Evolutionary conservation across 2,797 vertebrate genomes (phyloP).

Genomic region (Erethizon dorsatum): DNA sequence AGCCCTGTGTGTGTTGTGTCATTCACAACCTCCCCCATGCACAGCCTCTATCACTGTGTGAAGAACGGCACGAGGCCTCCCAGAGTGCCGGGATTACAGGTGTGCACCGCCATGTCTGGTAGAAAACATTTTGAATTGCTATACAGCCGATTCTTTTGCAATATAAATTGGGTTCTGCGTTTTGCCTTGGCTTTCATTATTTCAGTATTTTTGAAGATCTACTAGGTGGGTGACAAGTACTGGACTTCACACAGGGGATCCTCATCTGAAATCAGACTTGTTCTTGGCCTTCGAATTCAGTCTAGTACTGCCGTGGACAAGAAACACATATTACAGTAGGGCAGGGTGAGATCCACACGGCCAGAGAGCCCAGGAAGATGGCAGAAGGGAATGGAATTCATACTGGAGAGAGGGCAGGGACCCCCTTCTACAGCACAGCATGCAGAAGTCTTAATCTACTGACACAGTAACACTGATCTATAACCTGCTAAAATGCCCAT

Average conservation of each 20-base stretch:
- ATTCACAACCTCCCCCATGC: background rate
- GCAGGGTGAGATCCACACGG: background rate
- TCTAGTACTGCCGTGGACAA: background rate
- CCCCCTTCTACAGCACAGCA: background rate
- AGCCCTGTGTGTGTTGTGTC: background rate
- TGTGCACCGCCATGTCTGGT: no score
- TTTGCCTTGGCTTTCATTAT: background rate
- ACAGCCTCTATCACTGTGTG: background rate
- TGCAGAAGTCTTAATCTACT: background rate
- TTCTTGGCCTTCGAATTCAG: background rate
- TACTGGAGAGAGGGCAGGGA: background rate
- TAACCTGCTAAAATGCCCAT: background rate
- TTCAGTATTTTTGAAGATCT: slow-evolving; percentile 7
- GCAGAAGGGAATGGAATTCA: background rate
- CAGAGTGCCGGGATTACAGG: no score
- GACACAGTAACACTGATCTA: background rate
- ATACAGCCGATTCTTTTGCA: background rate
- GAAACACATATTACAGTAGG: background rate
- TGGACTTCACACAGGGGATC: background rate
- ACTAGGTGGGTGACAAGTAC: background rate
- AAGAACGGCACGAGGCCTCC: background rate
- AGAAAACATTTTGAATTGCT: background rate
- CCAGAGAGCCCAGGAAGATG: background rate
- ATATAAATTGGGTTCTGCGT: background rate
- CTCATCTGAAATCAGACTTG: background rate